These are phyloP conservation scores for Cepaea hortensis DNA, from an alignment of 2,888 invertebrate species.

Conservation along the genomic window DNA sequence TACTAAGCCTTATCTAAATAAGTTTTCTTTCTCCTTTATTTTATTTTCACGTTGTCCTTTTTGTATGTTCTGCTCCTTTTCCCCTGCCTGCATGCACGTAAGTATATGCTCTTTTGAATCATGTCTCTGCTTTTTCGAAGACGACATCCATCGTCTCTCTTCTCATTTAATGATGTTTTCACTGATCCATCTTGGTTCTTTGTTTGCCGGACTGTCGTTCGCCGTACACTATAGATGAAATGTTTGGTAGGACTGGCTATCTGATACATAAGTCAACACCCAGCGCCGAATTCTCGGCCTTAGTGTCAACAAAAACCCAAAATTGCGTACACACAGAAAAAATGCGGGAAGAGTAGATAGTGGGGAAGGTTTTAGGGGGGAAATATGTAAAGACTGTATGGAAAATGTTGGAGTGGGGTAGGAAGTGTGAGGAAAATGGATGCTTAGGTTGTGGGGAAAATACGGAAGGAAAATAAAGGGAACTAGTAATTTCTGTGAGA, in stretches of 20 bases:
- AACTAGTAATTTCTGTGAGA: no score
- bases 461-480: no score
- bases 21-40: not conserved
- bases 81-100: slow-evolving; percentile 25
- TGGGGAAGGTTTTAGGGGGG: not conserved
- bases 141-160: slow-evolving; percentile 23
- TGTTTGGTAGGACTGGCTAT: slow-evolving; percentile 43
- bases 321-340: slow-evolving; percentile 27
- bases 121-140: slow-evolving; percentile 34
- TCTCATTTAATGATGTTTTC: slow-evolving; percentile 44
- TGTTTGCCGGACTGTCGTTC: slow-evolving; percentile 36
- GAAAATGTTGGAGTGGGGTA: not conserved
- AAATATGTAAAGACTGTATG: not conserved
- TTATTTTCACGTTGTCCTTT: slow-evolving; percentile 15
- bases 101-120: slow-evolving; percentile 37
- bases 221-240: slow-evolving; percentile 36
- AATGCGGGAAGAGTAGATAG: slow-evolving; percentile 9
- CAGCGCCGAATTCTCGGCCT: slow-evolving; percentile 20
- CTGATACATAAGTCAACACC: slow-evolving; percentile 46
- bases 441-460: not conserved
- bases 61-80: slow-evolving; percentile 14
- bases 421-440: not conserved
- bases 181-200: slow-evolving; percentile 33
- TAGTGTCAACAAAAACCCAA: slow-evolving; percentile 30
- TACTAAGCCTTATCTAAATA: slow-evolving; percentile 19